Base-by-base conservation (phyloP, 2,888 invertebrate genomes). In the Periphyllus acericola region DNA sequence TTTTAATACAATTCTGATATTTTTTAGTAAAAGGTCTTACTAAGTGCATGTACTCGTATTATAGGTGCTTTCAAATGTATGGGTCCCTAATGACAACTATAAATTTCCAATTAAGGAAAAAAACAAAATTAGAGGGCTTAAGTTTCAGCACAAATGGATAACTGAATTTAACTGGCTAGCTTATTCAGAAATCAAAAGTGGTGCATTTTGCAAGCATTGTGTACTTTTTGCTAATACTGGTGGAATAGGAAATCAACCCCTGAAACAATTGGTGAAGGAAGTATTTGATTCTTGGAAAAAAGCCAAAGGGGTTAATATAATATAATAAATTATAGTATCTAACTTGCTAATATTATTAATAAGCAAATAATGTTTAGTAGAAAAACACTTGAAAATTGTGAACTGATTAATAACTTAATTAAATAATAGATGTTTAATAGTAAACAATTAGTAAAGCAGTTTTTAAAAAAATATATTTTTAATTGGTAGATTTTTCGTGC, bases 171-270 rank as follows among this genome's bases (percentile, higher is more conserved):
- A n/a, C 4, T 76, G 46, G 46, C 75, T 76, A 21, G 46, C 25
- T 76, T 75, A 76, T 46, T 76, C 29, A 6, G 29, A 76, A 76
- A n/a, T 76, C 21, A 11, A 75, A 75, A 25, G 36, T 40, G n/a
- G n/a, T 11, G 3, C n/a, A 8, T 75, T 75, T 75, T 75, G 46
- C n/a, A 46, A 76, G 29, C 29, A 46, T 76, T 46, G 75, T 76
- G 29, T 76, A 1, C 2, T 76, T 46, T 75, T 76, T 76, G 17
- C 46, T 2, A 76, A 17, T n/a, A 9, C 29, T n/a, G 29, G 29
- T 68, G 68, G 29, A 68, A 68, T 68, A 68, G 68, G 68, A 68
- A 68, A 68, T 68, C 68, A 68, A 29, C 68, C 68, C 29, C n/a
- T 68, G 68, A 29, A 68, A 68, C n/a, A 68, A 9, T 68, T 68